Evolutionary conservation across 1,140 invertebrate species (phyloP).

Genomic region (Drosophila arizonae): DNA sequence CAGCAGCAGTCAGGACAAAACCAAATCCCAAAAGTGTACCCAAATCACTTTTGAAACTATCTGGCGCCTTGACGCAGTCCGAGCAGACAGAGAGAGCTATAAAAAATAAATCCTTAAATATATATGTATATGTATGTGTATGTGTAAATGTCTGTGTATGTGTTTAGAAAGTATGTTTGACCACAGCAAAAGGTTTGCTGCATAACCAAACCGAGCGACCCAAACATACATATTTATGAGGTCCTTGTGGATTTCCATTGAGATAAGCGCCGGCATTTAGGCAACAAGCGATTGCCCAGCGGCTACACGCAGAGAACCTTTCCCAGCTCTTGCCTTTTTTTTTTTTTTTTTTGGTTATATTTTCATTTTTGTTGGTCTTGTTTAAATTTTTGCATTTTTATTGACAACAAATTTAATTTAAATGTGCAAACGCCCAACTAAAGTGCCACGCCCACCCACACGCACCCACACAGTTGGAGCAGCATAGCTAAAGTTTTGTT

Average conservation of each 20-base stretch:
- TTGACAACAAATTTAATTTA: constrained; percentile 69
- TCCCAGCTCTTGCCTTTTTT: background rate
- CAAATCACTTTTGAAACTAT: constrained; percentile 81
- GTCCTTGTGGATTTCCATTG: constrained; percentile 74
- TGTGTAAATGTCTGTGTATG: background rate
- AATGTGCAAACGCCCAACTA: constrained; percentile 34
- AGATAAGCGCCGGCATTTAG: constrained; percentile 74
- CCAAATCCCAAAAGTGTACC: constrained; percentile 75
- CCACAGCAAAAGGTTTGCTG: constrained; percentile 62
- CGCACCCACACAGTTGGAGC: constrained; percentile 29
- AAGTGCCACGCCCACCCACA: background rate
- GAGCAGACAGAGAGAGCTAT: constrained; percentile 22
- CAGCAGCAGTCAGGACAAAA: constrained; percentile 27
- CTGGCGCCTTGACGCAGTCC: constrained; percentile 75
- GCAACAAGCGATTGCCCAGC: constrained; percentile 48
- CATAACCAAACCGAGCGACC: constrained; percentile 20
- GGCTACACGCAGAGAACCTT: constrained; percentile 32
- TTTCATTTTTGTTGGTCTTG: constrained; percentile 10
- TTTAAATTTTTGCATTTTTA: constrained; percentile 46
- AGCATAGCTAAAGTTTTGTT: constrained; percentile 3
- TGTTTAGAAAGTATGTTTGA: constrained; percentile 52
- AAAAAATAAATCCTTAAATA: background rate
- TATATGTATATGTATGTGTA: background rate
- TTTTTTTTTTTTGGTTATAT: background rate
- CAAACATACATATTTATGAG: constrained; percentile 72